Evolutionary conservation across 2,113 vertebrate genomes (phyloP).

Genomic region (Cygnus buccinator): DNA sequence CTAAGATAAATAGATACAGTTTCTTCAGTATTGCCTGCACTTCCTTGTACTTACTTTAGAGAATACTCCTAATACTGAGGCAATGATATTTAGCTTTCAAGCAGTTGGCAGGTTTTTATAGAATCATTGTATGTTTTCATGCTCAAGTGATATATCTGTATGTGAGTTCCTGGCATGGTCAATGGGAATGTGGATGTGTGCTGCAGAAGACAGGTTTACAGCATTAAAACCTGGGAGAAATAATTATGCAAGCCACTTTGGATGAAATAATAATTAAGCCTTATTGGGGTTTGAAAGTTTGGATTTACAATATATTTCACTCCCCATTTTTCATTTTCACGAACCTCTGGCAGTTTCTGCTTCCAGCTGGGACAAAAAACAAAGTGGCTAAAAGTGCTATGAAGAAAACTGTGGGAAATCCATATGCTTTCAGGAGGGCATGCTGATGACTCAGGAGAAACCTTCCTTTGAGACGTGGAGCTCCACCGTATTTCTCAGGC

Average conservation of each 20-base stretch:
- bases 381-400: neutral
- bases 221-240: constrained; percentile 36
- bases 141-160: constrained; percentile 51
- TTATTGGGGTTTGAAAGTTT: constrained; percentile 52
- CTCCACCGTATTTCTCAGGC: neutral
- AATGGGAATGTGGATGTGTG: neutral
- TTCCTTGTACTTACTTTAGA: neutral
- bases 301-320: constrained; percentile 33
- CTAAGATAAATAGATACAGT: constrained; percentile 24
- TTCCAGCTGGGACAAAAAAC: constrained; percentile 32
- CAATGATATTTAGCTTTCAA: neutral
- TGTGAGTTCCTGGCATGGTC: neutral
- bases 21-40: neutral
- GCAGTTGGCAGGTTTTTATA: constrained; percentile 39
- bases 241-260: constrained; percentile 28
- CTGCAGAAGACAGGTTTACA: constrained; percentile 49
- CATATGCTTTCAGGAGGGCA: neutral
- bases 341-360: constrained; percentile 8
- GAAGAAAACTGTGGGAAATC: neutral
- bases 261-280: constrained; percentile 51
- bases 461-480: neutral
- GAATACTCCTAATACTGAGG: neutral
- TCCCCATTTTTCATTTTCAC: neutral
- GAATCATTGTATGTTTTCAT: neutral
- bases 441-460: neutral